phyloP scores from a whole-genome alignment of 1,140 invertebrate genomes.

The Pectinophora gossypiella region DNA sequence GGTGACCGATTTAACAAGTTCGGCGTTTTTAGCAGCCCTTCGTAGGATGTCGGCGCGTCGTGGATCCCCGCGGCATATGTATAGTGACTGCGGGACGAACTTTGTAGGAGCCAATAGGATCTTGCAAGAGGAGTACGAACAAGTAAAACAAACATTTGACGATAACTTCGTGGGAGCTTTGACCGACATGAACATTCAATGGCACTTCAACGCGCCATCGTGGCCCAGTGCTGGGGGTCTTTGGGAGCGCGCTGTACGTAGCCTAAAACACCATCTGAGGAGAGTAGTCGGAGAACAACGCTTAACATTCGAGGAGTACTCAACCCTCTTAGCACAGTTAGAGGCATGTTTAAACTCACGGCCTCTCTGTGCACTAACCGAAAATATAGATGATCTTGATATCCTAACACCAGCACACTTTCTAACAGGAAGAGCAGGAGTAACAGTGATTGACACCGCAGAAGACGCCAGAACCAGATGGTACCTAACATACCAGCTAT shows the following conservation, averaged over 20 bases:
- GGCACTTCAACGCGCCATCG: conserved; percentile 10
- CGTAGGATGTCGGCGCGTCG: conserved; percentile 52
- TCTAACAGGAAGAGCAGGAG: conserved; percentile 16
- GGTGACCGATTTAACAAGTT: conserved; percentile 36
- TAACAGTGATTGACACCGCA: conserved; percentile 8
- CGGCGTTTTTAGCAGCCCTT: conserved; percentile 45
- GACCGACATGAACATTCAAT: not conserved
- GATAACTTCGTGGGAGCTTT: not conserved
- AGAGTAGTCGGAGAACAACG: conserved; percentile 14
- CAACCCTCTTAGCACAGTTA: conserved; percentile 20
- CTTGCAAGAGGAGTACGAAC: not conserved
- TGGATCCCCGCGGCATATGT: conserved; percentile 29
- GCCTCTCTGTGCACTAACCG: conserved; percentile 23
- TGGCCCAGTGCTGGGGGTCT: conserved; percentile 38
- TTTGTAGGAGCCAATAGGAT: conserved; percentile 28
- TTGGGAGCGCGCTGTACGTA: conserved; percentile 40
- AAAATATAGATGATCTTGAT: conserved; percentile 18
- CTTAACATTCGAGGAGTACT: conserved; percentile 26
- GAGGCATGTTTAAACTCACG: conserved; percentile 28
- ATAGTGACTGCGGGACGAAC: conserved; percentile 49
- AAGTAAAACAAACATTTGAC: not conserved
- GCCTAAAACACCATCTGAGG: conserved; percentile 28
- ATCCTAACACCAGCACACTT: conserved; percentile 24
- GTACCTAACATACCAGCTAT: conserved; percentile 9
- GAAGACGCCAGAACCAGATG: conserved; percentile 9